Conservation (phyloP, 1,140 invertebrate species). For the Scylla paramamosain region DNA sequence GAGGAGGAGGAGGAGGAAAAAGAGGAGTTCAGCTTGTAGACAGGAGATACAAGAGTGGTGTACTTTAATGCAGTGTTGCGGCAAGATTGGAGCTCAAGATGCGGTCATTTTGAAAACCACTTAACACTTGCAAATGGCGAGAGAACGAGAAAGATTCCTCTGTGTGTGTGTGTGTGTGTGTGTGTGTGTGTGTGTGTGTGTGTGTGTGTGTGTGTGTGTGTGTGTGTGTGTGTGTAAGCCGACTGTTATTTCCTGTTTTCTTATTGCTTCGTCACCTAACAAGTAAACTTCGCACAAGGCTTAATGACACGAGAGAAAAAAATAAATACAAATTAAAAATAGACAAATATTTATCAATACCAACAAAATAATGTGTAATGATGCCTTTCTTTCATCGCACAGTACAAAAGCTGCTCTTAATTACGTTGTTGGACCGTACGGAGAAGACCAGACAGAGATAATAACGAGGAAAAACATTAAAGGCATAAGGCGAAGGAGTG, state of each 20-base stretch:
- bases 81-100: not conserved
- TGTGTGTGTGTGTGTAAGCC: too few relatives aligned
- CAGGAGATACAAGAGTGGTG: not conserved
- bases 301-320: not conserved
- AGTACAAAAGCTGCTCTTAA: too few relatives aligned
- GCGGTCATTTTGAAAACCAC: not conserved
- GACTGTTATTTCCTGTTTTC: not conserved
- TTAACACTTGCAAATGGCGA: not conserved
- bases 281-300: too few relatives aligned
- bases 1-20: not conserved
- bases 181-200: not conserved
- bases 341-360: too few relatives aligned
- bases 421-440: too few relatives aligned
- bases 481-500: not conserved
- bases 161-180: not conserved
- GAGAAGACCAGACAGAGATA: too few relatives aligned
- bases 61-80: not conserved
- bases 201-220: not conserved
- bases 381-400: too few relatives aligned
- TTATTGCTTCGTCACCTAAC: not conserved
- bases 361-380: too few relatives aligned
- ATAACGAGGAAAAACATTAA: too few relatives aligned
- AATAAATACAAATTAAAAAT: not conserved
- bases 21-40: not conserved
- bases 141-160: not conserved